Evolutionary conservation across 92 coral and sea anemone genomes (phyloP).

Genomic region (Parazoanthus darwini): DNA sequence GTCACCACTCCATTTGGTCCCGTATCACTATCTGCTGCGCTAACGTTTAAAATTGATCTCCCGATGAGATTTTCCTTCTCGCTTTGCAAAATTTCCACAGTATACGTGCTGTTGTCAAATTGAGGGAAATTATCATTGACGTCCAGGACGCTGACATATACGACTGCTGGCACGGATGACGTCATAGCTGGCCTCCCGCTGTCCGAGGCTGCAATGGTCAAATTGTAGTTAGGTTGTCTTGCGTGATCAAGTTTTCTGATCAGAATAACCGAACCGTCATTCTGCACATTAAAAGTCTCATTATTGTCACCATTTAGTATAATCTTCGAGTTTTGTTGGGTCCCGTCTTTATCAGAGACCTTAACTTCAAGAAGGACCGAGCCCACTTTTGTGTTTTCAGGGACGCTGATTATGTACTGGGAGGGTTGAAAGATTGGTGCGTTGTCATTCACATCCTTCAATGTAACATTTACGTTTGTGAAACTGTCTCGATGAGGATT

Average conservation of each 20-base stretch:
- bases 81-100: background rate
- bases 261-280: background rate
- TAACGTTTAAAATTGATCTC: background rate
- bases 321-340: background rate
- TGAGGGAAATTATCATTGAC: constrained; percentile 1
- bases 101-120: background rate
- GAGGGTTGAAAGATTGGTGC: background rate
- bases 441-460: constrained; percentile 8
- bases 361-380: constrained; percentile 27
- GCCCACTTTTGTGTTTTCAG: constrained; percentile 20
- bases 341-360: background rate
- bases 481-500: background rate
- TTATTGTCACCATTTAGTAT: background rate
- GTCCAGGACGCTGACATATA: background rate
- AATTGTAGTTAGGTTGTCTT: background rate
- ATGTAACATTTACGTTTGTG: background rate
- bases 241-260: background rate
- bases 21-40: constrained; percentile 40
- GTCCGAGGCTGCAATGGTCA: background rate
- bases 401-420: background rate
- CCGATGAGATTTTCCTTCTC: no score
- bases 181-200: background rate
- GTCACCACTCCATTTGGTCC: constrained; percentile 29
- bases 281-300: background rate
- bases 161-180: background rate